Evolutionary conservation across 2,888 invertebrate species (phyloP).

Genomic region (Fabriciana adippe): DNA sequence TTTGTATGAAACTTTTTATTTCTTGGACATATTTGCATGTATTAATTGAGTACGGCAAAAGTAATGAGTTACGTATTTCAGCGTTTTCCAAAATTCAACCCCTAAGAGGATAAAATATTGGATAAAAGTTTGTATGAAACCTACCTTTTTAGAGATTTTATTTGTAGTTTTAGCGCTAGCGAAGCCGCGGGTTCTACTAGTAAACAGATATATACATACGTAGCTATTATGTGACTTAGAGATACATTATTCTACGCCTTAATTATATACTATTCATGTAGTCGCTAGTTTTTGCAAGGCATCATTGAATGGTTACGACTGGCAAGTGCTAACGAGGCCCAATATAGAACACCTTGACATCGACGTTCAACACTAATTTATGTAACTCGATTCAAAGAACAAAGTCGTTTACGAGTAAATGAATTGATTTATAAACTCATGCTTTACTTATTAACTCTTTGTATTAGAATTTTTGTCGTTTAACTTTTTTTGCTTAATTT

Average conservation of each 20-base stretch:
- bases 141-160: no score
- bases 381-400: background rate
- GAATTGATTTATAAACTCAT: background rate
- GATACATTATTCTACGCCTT: background rate
- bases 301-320: background rate
- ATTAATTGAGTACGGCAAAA: no score
- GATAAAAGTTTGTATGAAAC: no score
- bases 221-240: no score
- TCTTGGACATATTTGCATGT: no score
- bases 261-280: background rate
- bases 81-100: no score
- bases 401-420: background rate
- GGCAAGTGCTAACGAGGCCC: conserved; percentile 1
- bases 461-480: background rate
- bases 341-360: conserved; percentile 6
- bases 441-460: no score
- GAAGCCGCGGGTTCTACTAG: no score
- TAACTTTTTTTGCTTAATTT: background rate
- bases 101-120: no score
- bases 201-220: background rate
- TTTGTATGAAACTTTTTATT: no score
- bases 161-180: no score
- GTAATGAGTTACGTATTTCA: no score
- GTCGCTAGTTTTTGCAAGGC: background rate
- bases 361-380: background rate